A percentile compares a stretch with the other conserved stretches of the same genome.
phyloP scores from a whole-genome alignment of 2,888 invertebrate species.

The Baccha elongata region DNA sequence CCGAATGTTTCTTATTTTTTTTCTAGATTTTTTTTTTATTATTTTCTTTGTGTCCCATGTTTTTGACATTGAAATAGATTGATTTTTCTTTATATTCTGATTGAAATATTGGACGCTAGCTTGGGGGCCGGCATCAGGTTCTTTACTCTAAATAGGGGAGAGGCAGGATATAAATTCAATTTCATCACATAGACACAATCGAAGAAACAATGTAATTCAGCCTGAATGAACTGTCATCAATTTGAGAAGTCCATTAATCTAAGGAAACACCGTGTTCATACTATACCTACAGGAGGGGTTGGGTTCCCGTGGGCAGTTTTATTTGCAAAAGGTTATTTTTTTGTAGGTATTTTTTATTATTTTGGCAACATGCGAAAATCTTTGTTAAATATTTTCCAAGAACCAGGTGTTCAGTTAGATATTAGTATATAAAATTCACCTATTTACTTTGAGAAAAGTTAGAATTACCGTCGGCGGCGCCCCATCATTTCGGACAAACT shows the following conservation, averaged over 20 bases:
- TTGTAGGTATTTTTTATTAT: slow-evolving; percentile 1
- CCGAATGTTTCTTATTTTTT: slow-evolving; percentile 25
- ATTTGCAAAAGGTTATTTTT: slow-evolving; percentile 16
- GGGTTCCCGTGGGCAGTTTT: background rate
- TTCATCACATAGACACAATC: slow-evolving; percentile 69
- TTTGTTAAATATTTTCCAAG: slow-evolving; percentile 29
- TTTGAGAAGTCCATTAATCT: slow-evolving; percentile 76
- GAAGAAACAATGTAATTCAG: slow-evolving; percentile 74
- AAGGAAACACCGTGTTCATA: slow-evolving; percentile 5
- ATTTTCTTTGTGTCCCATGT: slow-evolving; percentile 22
- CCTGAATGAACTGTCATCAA: slow-evolving; percentile 75
- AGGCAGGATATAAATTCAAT: slow-evolving; percentile 55
- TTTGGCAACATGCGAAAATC: slow-evolving; percentile 36
- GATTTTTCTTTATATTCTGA: slow-evolving; percentile 56
- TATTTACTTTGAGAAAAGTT: slow-evolving; percentile 42
- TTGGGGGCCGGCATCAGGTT: background rate
- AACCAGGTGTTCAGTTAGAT: slow-evolving; percentile 62
- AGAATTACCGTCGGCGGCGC: slow-evolving; percentile 26
- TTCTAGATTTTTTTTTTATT: slow-evolving; percentile 1
- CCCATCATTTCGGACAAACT: slow-evolving; percentile 21
- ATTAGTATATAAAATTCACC: slow-evolving; percentile 18
- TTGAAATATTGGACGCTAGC: slow-evolving; percentile 53
- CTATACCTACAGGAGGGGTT: background rate
- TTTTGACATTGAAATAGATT: slow-evolving; percentile 58
- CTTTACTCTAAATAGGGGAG: background rate